phyloP scores from a whole-genome alignment of 2,888 invertebrate genomes.

The Noctua pronuba region DNA sequence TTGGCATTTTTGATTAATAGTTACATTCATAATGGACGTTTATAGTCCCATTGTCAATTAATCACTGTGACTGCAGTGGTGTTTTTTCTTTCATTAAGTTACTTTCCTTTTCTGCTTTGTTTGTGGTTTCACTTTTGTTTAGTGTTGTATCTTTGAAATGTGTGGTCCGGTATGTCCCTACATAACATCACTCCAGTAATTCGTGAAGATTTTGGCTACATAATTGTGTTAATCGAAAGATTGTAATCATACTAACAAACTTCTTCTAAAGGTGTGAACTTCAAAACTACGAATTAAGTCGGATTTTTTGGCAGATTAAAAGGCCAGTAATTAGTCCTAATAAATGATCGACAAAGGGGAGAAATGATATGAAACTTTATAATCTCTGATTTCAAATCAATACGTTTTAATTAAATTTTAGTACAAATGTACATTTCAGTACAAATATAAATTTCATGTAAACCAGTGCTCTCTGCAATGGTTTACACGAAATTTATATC shows the following conservation, averaged over 20 bases:
- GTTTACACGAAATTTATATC: neutral
- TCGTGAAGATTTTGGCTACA: neutral
- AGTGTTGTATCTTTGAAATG: neutral
- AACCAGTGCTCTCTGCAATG: neutral
- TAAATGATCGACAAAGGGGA: neutral
- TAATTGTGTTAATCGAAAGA: neutral
- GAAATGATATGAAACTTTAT: neutral
- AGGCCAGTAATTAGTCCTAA: neutral
- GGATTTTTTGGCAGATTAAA: neutral
- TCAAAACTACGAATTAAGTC: neutral
- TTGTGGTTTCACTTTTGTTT: constrained; percentile 29
- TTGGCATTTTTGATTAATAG: constrained; percentile 58
- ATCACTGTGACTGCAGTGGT: constrained; percentile 35
- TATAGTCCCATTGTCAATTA: constrained; percentile 53
- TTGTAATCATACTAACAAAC: neutral
- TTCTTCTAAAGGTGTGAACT: neutral
- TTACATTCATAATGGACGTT: constrained; percentile 42
- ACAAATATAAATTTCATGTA: too few relatives aligned
- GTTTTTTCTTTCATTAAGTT: constrained; percentile 22
- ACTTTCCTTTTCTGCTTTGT: constrained; percentile 49
- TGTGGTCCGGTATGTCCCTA: neutral
- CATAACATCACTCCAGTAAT: neutral
- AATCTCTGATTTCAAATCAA: neutral
- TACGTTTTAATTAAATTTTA: neutral
- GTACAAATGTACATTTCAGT: neutral